Conservation (phyloP, 1,140 invertebrate genomes). For the Agraylea sexmaculata region DNA sequence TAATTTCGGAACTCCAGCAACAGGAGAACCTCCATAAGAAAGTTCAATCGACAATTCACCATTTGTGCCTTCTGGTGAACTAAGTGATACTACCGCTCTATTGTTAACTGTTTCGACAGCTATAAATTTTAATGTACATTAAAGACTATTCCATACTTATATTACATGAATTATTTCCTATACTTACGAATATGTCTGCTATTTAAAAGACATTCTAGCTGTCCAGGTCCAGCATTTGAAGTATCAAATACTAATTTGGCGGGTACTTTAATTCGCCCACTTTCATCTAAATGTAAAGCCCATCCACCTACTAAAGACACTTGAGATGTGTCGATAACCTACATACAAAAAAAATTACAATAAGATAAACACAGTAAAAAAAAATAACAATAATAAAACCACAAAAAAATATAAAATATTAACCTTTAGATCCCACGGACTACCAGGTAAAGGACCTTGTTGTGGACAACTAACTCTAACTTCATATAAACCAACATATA, state of each 20-base stretch:
- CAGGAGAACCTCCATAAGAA: constrained; percentile 43
- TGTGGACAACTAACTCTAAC: constrained; percentile 43
- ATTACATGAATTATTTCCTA: neutral
- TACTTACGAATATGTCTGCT: constrained; percentile 46
- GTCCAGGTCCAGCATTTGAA: constrained; percentile 62
- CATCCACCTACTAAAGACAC: constrained; percentile 64
- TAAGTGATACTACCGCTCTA: constrained; percentile 31
- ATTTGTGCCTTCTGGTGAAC: constrained; percentile 56
- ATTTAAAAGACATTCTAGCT: constrained; percentile 49
- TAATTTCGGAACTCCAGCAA: constrained; percentile 40
- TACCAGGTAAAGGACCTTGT: constrained; percentile 42
- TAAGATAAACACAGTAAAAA: constrained; percentile 28
- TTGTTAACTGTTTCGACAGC: constrained; percentile 37
- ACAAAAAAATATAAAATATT: constrained; percentile 10
- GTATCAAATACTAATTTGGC: constrained; percentile 65
- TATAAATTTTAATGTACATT: constrained; percentile 19
- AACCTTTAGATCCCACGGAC: constrained; percentile 44
- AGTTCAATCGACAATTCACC: constrained; percentile 53
- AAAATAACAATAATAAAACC: neutral
- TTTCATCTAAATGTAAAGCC: constrained; percentile 60
- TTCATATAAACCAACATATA: constrained; percentile 44
- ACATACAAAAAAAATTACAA: constrained; percentile 3
- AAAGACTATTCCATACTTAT: too few species aligned
- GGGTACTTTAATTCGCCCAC: constrained; percentile 63
- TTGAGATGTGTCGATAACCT: constrained; percentile 41